Conservation (phyloP, 2,113 vertebrate species). For the Nettapus auritus region DNA sequence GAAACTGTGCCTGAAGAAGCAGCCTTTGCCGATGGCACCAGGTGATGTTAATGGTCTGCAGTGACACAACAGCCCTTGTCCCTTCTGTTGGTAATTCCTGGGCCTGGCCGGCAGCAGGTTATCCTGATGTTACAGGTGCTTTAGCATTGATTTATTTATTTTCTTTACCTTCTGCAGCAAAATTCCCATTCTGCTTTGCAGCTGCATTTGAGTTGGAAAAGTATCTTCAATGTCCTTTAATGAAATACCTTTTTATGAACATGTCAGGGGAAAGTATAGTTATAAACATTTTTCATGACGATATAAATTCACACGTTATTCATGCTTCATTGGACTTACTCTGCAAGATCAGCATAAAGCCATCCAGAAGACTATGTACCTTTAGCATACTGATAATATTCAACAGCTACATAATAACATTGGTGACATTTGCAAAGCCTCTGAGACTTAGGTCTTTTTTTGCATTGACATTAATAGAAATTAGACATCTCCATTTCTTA, state of each 20-base stretch:
- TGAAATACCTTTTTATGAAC: conserved; percentile 28
- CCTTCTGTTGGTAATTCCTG: background rate
- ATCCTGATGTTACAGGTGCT: background rate
- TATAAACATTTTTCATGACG: background rate
- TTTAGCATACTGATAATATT: background rate
- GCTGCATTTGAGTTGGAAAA: background rate
- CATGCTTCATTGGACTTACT: background rate
- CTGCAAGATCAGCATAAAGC: conserved; percentile 37
- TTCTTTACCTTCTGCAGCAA: background rate
- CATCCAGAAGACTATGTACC: conserved; percentile 10
- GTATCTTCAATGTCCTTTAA: background rate
- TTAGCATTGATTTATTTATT: background rate
- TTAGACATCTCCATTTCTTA: conserved; percentile 23
- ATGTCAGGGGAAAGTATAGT: background rate
- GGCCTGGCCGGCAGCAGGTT: background rate
- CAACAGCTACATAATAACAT: conserved; percentile 2
- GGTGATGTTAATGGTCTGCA: background rate
- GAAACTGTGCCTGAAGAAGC: background rate
- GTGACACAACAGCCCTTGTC: background rate
- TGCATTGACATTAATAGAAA: conserved; percentile 2
- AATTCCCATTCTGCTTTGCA: background rate
- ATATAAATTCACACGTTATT: conserved; percentile 29
- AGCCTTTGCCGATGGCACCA: no score
- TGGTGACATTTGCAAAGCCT: conserved; percentile 33
- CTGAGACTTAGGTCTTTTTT: background rate